phyloP scores from a whole-genome alignment of 1,140 invertebrate species.

The Drosophila watanabei region DNA sequence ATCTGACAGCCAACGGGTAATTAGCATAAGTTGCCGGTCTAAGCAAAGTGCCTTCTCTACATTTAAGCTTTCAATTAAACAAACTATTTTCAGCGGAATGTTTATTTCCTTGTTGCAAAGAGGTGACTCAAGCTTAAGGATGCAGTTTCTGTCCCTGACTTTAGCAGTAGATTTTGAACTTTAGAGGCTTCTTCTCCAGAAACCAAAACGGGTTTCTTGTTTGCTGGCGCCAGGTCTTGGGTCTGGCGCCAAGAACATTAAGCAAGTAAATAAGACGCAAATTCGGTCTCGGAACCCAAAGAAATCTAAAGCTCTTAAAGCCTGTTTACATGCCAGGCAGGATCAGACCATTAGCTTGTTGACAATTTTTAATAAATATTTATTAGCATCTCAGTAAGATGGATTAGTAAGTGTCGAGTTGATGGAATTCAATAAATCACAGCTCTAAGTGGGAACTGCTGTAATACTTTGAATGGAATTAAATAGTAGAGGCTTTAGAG shows the following conservation, averaged over 20 bases:
- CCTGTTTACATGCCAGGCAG: background rate
- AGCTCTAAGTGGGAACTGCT: slow-evolving; percentile 29
- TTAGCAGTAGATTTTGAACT: background rate
- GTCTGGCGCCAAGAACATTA: slow-evolving; percentile 59
- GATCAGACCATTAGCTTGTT: background rate
- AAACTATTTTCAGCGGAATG: slow-evolving; percentile 4
- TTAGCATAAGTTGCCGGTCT: slow-evolving; percentile 25
- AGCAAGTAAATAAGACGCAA: slow-evolving; percentile 41
- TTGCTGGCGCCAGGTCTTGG: slow-evolving; percentile 11
- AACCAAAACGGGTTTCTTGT: slow-evolving; percentile 25
- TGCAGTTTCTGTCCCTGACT: background rate
- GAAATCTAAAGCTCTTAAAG: slow-evolving; percentile 18
- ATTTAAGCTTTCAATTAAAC: slow-evolving; percentile 45
- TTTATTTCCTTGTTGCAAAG: slow-evolving; percentile 16
- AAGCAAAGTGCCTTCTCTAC: background rate
- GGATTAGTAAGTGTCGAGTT: background rate
- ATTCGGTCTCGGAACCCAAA: slow-evolving; percentile 1
- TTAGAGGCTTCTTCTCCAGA: slow-evolving; percentile 14
- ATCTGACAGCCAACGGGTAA: slow-evolving; percentile 26
- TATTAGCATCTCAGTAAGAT: background rate
- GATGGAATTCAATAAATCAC: background rate
- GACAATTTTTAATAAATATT: background rate
- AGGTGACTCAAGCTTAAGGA: background rate
- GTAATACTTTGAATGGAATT: slow-evolving; percentile 36
- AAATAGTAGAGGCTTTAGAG: slow-evolving; percentile 15